Conservation (phyloP, 2,888 invertebrate genomes). For the Ichneumon xanthorius region DNA sequence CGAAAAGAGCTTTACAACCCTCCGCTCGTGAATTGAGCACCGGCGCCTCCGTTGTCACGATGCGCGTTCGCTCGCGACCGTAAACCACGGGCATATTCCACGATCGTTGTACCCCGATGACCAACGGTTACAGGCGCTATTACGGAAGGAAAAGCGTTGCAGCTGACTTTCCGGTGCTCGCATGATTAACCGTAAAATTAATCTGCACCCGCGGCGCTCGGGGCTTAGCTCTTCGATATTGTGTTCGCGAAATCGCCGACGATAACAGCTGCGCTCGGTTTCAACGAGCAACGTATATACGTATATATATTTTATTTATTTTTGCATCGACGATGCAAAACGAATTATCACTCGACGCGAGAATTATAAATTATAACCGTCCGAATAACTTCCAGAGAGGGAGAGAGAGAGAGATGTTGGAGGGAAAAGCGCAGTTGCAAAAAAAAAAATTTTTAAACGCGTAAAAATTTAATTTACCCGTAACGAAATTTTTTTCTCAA, state of each 20-base stretch:
- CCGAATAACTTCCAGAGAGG: background rate
- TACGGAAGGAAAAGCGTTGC: conserved; percentile 1
- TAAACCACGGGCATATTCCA: conserved; percentile 15
- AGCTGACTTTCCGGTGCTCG: conserved; percentile 23
- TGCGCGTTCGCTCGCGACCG: background rate
- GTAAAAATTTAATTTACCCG: background rate
- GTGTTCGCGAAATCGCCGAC: background rate
- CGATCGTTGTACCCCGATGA: conserved; percentile 15
- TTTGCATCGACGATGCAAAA: background rate
- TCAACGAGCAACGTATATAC: background rate
- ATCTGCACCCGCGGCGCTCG: conserved; percentile 4
- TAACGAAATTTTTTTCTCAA: background rate
- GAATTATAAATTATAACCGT: background rate
- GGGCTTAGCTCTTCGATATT: background rate
- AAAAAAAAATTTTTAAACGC: background rate
- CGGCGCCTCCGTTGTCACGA: background rate
- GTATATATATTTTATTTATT: background rate
- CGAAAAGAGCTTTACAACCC: conserved; percentile 32
- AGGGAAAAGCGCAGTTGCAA: background rate
- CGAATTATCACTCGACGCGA: conserved; percentile 5
- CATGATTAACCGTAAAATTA: conserved; percentile 42
- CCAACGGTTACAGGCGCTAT: background rate
- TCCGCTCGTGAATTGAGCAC: conserved; percentile 12
- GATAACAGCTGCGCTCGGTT: conserved; percentile 12
- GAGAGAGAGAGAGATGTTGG: background rate